Conservation (phyloP, 1,140 invertebrate species). For the Drosophila baimaii region DNA sequence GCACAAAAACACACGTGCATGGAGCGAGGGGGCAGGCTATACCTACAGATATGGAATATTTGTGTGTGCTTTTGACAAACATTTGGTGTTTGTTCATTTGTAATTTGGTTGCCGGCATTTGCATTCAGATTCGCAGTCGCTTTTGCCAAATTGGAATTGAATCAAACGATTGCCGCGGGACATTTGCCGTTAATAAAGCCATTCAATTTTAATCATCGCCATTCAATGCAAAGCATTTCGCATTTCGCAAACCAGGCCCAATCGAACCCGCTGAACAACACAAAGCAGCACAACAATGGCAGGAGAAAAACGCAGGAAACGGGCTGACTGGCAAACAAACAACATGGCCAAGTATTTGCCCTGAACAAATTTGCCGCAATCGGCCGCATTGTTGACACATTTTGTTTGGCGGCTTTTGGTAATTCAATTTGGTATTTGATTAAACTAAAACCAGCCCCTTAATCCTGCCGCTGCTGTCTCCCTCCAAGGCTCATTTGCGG, state of each 20-base stretch:
- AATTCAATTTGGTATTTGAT: slow-evolving; percentile 77
- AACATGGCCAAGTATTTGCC: slow-evolving; percentile 38
- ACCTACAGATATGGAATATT: slow-evolving; percentile 27
- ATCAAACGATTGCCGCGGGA: slow-evolving; percentile 68
- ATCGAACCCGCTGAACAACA: slow-evolving; percentile 24
- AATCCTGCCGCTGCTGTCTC: slow-evolving; percentile 5
- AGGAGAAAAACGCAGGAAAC: slow-evolving; percentile 20
- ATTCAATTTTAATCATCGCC: slow-evolving; percentile 77
- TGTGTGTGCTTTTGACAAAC: slow-evolving; percentile 54
- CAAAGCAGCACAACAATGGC: slow-evolving; percentile 2
- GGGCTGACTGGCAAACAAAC: slow-evolving; percentile 36
- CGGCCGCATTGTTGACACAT: slow-evolving; percentile 47
- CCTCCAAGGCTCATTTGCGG: slow-evolving; percentile 63
- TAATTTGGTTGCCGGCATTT: slow-evolving; percentile 60
- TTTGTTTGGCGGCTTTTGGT: slow-evolving; percentile 55
- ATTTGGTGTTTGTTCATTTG: slow-evolving; percentile 73
- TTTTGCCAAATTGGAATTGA: slow-evolving; percentile 65
- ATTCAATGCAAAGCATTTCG: slow-evolving; percentile 40
- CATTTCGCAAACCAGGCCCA: slow-evolving; percentile 4
- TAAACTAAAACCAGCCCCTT: slow-evolving; percentile 57
- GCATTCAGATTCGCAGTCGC: slow-evolving; percentile 38
- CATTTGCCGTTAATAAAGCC: slow-evolving; percentile 70
- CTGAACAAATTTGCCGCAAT: slow-evolving; percentile 51
- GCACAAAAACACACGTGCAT: slow-evolving; percentile 2
- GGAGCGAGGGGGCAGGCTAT: neutral